These are phyloP conservation scores for Xiphias gladius DNA, from an alignment of 2,113 vertebrate genomes.

Conservation along the genomic window DNA sequence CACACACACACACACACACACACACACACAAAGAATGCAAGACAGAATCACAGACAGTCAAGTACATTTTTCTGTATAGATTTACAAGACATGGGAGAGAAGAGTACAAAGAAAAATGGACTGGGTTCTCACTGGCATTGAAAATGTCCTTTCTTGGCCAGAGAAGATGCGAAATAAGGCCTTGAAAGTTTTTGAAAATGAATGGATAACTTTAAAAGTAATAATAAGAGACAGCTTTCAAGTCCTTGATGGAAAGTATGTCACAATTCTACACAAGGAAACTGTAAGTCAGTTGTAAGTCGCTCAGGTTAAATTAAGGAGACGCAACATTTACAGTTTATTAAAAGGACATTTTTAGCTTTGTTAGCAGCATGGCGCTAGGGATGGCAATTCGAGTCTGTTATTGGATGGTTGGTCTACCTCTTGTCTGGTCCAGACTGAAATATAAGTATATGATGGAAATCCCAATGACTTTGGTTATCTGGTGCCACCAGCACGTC, in stretches of 20 bases:
- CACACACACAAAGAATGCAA: too few relatives aligned
- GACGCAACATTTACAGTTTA: too few relatives aligned
- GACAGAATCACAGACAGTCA: neutral
- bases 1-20: too few relatives aligned
- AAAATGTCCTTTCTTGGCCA: constrained; percentile 1
- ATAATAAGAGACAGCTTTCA: neutral
- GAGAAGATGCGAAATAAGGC: neutral
- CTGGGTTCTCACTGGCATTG: neutral
- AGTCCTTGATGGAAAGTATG: neutral
- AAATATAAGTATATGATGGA: too few relatives aligned
- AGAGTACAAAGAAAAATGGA: constrained; percentile 19
- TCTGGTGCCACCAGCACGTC: too few relatives aligned
- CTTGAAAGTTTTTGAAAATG: constrained; percentile 8
- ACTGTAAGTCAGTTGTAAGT: neutral
- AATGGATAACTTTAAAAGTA: neutral
- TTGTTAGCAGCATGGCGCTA: too few relatives aligned
- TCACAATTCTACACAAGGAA: neutral
- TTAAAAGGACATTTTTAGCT: too few relatives aligned
- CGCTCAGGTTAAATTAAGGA: neutral
- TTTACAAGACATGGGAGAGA: constrained; percentile 12
- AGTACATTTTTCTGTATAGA: neutral
- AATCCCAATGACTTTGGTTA: too few relatives aligned
- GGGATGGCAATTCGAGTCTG: neutral
- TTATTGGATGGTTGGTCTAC: too few relatives aligned
- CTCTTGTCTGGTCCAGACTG: too few relatives aligned